Evolutionary conservation across 2,888 invertebrate species (phyloP).

Genomic region (Heliconius sara): DNA sequence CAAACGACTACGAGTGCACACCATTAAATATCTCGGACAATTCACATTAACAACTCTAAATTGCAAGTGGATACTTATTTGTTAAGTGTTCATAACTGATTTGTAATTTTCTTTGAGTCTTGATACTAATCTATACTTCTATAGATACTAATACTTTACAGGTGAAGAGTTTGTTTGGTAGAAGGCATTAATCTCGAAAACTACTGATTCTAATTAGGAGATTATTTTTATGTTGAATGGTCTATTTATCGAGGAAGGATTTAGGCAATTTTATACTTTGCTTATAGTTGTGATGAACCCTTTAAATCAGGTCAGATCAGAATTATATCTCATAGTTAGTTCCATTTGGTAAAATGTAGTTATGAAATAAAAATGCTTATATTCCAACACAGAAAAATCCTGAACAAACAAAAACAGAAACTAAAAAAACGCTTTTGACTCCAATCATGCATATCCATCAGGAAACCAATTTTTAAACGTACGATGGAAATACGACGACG

Average conservation of each 20-base stretch:
- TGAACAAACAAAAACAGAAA: not conserved
- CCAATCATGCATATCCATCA: slow-evolving; percentile 2
- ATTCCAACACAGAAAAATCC: not conserved
- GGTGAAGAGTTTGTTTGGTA: not conserved
- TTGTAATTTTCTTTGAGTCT: not conserved
- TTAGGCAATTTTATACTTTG: no score
- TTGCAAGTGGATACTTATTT: not conserved
- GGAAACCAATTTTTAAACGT: slow-evolving; percentile 30
- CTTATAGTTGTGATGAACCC: no score
- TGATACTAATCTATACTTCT: not conserved
- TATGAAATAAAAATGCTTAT: not conserved
- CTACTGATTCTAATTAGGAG: not conserved
- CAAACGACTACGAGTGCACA: slow-evolving; percentile 20
- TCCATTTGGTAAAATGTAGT: not conserved
- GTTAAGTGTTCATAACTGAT: not conserved
- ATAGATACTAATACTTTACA: not conserved
- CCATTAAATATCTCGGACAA: slow-evolving; percentile 12
- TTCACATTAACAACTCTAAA: slow-evolving; percentile 15
- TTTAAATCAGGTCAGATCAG: no score
- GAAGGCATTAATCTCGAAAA: not conserved
- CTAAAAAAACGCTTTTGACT: not conserved
- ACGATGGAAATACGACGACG: slow-evolving; percentile 29
- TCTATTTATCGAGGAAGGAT: no score
- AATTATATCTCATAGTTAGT: no score
- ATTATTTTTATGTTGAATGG: no score